Conservation (phyloP, 2,888 invertebrate species). For the Drosophila atripex region DNA sequence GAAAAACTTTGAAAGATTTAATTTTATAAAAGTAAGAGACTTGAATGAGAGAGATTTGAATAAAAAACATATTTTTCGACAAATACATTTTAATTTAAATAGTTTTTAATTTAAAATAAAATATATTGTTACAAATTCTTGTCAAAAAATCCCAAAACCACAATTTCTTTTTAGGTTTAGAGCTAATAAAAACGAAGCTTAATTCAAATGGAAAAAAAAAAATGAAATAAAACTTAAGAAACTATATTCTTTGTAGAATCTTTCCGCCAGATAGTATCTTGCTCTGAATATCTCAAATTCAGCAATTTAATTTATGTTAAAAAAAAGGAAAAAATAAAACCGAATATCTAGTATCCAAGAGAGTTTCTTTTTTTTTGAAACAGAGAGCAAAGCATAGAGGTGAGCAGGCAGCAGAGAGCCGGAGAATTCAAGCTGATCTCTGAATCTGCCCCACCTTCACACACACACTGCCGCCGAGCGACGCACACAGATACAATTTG, state of each 20-base stretch:
- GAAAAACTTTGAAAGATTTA: no score
- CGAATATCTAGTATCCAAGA: not conserved
- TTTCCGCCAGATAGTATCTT: not conserved
- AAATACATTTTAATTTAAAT: no score
- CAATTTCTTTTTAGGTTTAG: no score
- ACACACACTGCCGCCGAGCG: slow-evolving; percentile 16
- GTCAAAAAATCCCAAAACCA: no score
- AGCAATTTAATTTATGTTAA: slow-evolving; percentile 1
- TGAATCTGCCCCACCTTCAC: slow-evolving; percentile 67
- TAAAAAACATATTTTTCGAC: no score
- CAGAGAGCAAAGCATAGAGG: not conserved
- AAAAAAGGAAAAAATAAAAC: not conserved
- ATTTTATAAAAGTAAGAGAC: no score
- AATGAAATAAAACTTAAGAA: no score
- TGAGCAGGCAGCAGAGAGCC: slow-evolving; percentile 2
- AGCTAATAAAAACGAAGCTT: not conserved
- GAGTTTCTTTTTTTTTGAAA: not conserved
- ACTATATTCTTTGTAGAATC: not conserved
- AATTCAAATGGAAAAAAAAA: not conserved
- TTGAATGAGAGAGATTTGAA: no score
- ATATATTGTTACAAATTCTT: no score
- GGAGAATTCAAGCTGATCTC: slow-evolving; percentile 49
- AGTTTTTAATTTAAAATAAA: no score
- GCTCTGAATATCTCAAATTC: not conserved
- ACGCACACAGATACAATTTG: slow-evolving; percentile 29